Evolutionary conservation across 1,140 invertebrate genomes (phyloP).

Genomic region (Bradynema listronoti): DNA sequence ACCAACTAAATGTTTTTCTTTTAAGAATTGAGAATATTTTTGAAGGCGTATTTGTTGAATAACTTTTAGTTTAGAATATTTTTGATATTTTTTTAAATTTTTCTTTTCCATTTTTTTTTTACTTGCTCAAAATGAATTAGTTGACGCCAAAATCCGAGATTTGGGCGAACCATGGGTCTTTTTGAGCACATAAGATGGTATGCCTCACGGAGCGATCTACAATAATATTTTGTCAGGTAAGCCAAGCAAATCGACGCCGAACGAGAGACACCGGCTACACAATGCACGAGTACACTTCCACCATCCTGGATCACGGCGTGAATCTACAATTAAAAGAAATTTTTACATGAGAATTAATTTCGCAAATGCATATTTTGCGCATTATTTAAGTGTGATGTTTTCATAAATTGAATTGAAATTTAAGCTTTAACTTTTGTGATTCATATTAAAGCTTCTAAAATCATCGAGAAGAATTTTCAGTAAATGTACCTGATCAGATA

Average conservation of each 20-base stretch:
- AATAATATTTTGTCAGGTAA: constrained; percentile 76
- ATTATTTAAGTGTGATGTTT: too few species aligned
- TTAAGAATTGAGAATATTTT: constrained; percentile 6
- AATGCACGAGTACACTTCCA: constrained; percentile 73
- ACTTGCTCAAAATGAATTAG: constrained; percentile 69
- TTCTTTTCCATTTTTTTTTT: background rate
- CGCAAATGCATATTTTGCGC: too few species aligned
- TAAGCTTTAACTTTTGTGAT: too few species aligned
- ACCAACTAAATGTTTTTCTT: constrained; percentile 27
- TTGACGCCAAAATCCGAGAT: constrained; percentile 81
- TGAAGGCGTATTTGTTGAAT: background rate
- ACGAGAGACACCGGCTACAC: constrained; percentile 77
- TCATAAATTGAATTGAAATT: too few species aligned
- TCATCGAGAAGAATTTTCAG: background rate
- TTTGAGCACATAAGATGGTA: constrained; percentile 56
- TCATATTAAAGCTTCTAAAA: too few species aligned
- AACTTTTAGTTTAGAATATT: background rate
- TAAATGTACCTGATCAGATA: constrained; percentile 65
- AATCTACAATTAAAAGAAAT: constrained; percentile 37
- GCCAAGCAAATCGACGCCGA: constrained; percentile 77
- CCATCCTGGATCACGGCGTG: constrained; percentile 57
- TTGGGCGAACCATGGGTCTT: constrained; percentile 75
- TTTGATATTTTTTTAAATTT: background rate
- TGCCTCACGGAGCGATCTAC: constrained; percentile 68
- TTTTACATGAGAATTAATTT: too few species aligned